Evolutionary conservation across 2,113 vertebrate species (phyloP).

Genomic region (Gasterosteus nipponicus): DNA sequence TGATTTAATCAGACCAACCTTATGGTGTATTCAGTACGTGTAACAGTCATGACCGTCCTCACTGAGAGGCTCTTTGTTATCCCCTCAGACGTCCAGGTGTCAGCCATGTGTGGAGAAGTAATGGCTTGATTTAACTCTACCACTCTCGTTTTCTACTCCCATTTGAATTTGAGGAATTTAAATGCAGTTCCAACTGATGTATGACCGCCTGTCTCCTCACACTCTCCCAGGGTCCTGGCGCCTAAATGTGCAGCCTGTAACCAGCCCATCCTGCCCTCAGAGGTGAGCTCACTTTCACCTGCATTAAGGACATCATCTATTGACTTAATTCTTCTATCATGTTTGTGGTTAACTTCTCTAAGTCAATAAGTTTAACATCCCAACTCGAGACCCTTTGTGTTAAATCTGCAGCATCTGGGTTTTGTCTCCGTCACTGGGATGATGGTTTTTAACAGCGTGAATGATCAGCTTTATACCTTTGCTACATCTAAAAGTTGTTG

Average conservation of each 20-base stretch:
- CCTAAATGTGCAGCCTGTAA: conserved; percentile 95
- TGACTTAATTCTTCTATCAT: background rate
- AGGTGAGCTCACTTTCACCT: conserved; percentile 82
- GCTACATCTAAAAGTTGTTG: background rate
- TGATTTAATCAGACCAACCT: conserved; percentile 59
- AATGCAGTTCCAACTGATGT: background rate
- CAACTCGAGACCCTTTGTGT: background rate
- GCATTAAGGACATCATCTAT: background rate
- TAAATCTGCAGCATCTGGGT: background rate
- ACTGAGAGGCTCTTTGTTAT: conserved; percentile 62
- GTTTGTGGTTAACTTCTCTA: background rate
- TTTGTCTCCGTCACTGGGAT: background rate
- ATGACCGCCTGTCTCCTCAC: conserved; percentile 20
- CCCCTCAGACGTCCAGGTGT: conserved; percentile 60
- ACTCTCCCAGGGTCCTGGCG: conserved; percentile 86
- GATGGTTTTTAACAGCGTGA: background rate
- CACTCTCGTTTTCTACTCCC: conserved; percentile 37
- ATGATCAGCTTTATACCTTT: background rate
- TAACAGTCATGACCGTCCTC: conserved; percentile 50
- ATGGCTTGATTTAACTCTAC: conserved; percentile 40
- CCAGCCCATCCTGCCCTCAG: conserved; percentile 91
- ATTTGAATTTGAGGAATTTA: conserved; percentile 21
- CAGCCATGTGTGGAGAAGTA: conserved; percentile 60
- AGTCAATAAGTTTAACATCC: background rate
- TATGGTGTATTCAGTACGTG: conserved; percentile 52